A percentile compares a stretch with the other conserved stretches of the same genome.
phyloP scores from a whole-genome alignment of 2,888 invertebrate genomes.

The Thera obeliscata region DNA sequence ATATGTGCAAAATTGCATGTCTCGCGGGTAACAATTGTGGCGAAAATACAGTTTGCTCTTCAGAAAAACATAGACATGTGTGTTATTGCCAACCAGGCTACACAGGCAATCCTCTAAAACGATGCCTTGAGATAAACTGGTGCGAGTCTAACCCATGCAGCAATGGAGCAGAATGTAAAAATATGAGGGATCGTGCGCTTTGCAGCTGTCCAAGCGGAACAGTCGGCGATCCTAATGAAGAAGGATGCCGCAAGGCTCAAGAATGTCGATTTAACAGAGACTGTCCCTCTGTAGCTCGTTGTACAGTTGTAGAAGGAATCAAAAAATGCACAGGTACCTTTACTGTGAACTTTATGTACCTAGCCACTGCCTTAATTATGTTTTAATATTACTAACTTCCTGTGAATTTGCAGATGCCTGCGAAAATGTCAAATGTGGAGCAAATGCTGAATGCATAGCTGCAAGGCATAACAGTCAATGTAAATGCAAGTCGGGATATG shows the following conservation, averaged over 20 bases:
- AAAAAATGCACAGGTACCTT: slow-evolving; percentile 89
- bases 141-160: slow-evolving; percentile 92
- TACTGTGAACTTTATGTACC: background rate
- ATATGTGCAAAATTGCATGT: slow-evolving; percentile 94
- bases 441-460: slow-evolving; percentile 92
- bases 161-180: slow-evolving; percentile 91
- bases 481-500: slow-evolving; percentile 90
- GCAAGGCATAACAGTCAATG: slow-evolving; percentile 91
- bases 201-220: slow-evolving; percentile 91
- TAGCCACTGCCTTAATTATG: background rate
- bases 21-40: slow-evolving; percentile 93
- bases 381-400: slow-evolving; percentile 1
- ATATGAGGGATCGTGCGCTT: slow-evolving; percentile 90
- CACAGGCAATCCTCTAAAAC: slow-evolving; percentile 90
- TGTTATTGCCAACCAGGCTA: slow-evolving; percentile 94
- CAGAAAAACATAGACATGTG: slow-evolving; percentile 90
- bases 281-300: slow-evolving; percentile 92
- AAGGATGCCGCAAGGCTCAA: slow-evolving; percentile 92
- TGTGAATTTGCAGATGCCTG: slow-evolving; percentile 87
- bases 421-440: slow-evolving; percentile 90
- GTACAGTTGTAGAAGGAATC: slow-evolving; percentile 87
- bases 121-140: slow-evolving; percentile 91
- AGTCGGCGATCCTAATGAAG: slow-evolving; percentile 93
- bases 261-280: slow-evolving; percentile 92
- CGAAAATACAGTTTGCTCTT: slow-evolving; percentile 92